Conservation (phyloP, 2,888 invertebrate species). For the Thelaira solivaga region DNA sequence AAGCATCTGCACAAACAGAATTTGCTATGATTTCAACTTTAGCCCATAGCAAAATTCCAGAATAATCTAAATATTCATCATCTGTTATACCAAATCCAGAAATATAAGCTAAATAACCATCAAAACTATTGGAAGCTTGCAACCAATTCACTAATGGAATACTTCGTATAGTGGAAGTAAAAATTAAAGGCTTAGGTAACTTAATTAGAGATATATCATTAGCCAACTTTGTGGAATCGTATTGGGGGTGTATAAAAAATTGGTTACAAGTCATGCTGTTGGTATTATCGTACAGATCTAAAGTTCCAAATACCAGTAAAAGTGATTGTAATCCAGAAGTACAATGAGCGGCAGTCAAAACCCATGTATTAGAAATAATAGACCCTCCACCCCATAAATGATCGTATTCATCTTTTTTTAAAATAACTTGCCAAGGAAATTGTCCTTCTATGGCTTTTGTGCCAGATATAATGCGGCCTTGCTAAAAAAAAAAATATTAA, state of each 20-base stretch:
- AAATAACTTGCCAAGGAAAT: constrained; percentile 75
- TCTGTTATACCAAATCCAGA: constrained; percentile 72
- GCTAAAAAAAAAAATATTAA: constrained; percentile 54
- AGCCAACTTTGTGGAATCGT: constrained; percentile 67
- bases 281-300: constrained; percentile 62
- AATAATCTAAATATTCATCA: constrained; percentile 71
- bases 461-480: constrained; percentile 71
- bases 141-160: constrained; percentile 66
- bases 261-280: constrained; percentile 69
- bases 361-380: constrained; percentile 70
- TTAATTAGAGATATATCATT: constrained; percentile 73
- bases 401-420: constrained; percentile 69
- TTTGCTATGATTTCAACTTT: constrained; percentile 71
- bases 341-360: constrained; percentile 75
- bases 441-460: constrained; percentile 67
- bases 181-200: constrained; percentile 67
- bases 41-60: constrained; percentile 68
- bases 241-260: constrained; percentile 70
- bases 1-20: constrained; percentile 66
- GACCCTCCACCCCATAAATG: constrained; percentile 73
- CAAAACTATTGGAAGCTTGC: constrained; percentile 64
- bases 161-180: constrained; percentile 67
- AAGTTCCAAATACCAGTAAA: constrained; percentile 70
- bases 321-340: constrained; percentile 67
- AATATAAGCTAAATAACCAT: constrained; percentile 67